These are phyloP conservation scores for Zenarchopterus dispar DNA, from an alignment of 2,797 vertebrate genomes.

Conservation along the genomic window DNA sequence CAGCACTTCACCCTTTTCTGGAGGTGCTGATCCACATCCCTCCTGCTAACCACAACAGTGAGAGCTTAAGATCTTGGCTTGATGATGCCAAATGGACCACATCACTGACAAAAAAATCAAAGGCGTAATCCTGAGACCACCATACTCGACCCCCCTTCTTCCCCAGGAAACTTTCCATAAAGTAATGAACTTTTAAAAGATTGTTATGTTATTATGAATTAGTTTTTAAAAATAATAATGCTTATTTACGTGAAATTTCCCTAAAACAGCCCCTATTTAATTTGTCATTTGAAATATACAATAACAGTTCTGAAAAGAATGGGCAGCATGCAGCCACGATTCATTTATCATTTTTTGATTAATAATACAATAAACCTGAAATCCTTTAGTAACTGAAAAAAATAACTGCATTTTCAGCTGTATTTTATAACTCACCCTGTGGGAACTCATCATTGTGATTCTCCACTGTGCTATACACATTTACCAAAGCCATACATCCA, in stretches of 20 bases:
- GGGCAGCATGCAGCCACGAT: not conserved
- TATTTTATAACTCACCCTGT: constrained; percentile 2
- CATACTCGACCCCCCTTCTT: no score
- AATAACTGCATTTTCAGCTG: constrained; percentile 13
- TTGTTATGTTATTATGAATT: no score
- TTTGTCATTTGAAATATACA: constrained; percentile 1
- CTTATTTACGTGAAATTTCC: constrained; percentile 1
- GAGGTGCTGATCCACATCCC: no score
- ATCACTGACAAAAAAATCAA: no score
- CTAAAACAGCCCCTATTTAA: constrained; percentile 2
- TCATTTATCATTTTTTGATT: constrained; percentile 11
- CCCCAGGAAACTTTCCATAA: no score
- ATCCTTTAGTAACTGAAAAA: constrained; percentile 14
- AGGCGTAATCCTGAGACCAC: no score
- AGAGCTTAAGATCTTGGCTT: no score
- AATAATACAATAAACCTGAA: constrained; percentile 9
- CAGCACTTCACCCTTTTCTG: no score
- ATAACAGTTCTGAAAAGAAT: not conserved
- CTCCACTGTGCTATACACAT: constrained; percentile 7
- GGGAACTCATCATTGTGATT: constrained; percentile 3
- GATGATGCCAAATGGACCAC: no score
- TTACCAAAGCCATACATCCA: constrained; percentile 5
- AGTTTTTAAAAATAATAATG: not conserved
- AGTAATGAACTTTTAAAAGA: no score
- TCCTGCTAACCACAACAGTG: no score